Evolutionary conservation across 2,113 vertebrate species (phyloP).

Genomic region (Nematolebias whitei): DNA sequence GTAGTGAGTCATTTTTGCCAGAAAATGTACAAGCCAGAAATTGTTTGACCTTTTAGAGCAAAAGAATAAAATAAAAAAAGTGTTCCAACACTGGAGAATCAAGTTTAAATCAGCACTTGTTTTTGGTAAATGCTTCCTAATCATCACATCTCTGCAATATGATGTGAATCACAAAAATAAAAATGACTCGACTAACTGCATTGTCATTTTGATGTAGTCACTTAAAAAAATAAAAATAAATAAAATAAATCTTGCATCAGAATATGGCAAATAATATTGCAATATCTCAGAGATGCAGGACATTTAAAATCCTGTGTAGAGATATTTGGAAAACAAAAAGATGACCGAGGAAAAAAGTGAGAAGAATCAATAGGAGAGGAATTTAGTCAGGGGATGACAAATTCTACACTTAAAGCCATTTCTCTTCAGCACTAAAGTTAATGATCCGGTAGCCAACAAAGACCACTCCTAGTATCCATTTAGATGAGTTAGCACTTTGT

Average conservation of each 20-base stretch:
- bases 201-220: constrained; percentile 1
- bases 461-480: constrained; percentile 21
- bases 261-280: constrained; percentile 37
- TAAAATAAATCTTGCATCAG: neutral
- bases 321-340: constrained; percentile 8
- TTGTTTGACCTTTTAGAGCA: neutral
- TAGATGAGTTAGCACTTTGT: constrained; percentile 57
- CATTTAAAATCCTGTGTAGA: constrained; percentile 17
- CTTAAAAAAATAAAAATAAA: neutral
- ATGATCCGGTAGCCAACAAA: constrained; percentile 58
- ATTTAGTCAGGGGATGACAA: constrained; percentile 10
- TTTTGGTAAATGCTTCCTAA: no score
- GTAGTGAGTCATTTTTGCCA: constrained; percentile 51
- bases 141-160: no score
- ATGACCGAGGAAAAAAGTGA: constrained; percentile 59
- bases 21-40: constrained; percentile 2
- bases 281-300: constrained; percentile 44
- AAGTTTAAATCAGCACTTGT: neutral
- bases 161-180: neutral
- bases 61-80: no score
- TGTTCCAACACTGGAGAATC: no score
- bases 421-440: constrained; percentile 70
- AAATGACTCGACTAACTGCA: neutral
- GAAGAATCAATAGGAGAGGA: constrained; percentile 23
- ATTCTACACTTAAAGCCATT: constrained; percentile 30